phyloP scores from a whole-genome alignment of 1,140 invertebrate genomes.

The Microplitis mediator region DNA sequence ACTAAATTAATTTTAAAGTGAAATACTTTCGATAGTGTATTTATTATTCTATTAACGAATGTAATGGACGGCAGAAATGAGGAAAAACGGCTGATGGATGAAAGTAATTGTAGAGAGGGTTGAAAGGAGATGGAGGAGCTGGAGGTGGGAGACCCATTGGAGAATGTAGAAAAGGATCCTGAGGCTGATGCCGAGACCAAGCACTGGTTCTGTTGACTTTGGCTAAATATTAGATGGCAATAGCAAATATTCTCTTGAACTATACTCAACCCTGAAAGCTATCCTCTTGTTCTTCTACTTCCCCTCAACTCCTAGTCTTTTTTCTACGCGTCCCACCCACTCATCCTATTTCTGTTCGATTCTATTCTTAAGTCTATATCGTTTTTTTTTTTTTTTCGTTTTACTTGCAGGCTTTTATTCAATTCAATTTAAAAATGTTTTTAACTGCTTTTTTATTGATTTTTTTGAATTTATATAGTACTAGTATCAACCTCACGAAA shows the following conservation, averaged over 20 bases:
- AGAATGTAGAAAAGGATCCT: conserved; percentile 32
- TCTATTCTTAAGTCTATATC: not conserved
- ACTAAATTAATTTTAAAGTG: not conserved
- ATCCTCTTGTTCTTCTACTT: not conserved
- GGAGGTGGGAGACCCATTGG: conserved; percentile 24
- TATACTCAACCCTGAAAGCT: conserved; percentile 33
- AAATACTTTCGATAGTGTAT: conserved; percentile 34
- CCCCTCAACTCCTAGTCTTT: not conserved
- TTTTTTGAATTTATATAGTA: no score
- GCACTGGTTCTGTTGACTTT: conserved; percentile 55
- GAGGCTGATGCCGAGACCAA: conserved; percentile 28
- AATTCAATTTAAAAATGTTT: no score
- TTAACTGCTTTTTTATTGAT: no score
- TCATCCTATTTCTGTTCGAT: not conserved
- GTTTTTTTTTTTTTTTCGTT: not conserved
- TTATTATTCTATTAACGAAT: conserved; percentile 59
- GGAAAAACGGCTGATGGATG: conserved; percentile 11
- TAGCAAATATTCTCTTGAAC: conserved; percentile 57
- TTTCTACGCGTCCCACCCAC: not conserved
- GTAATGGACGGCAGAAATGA: conserved; percentile 32
- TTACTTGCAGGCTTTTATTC: no score
- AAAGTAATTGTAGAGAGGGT: no score
- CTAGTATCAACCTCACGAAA: no score
- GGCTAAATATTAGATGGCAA: conserved; percentile 57
- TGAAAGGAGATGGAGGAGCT: not conserved